Evolutionary conservation across 2,888 invertebrate species (phyloP).

Genomic region (Tupiocoris notatus): DNA sequence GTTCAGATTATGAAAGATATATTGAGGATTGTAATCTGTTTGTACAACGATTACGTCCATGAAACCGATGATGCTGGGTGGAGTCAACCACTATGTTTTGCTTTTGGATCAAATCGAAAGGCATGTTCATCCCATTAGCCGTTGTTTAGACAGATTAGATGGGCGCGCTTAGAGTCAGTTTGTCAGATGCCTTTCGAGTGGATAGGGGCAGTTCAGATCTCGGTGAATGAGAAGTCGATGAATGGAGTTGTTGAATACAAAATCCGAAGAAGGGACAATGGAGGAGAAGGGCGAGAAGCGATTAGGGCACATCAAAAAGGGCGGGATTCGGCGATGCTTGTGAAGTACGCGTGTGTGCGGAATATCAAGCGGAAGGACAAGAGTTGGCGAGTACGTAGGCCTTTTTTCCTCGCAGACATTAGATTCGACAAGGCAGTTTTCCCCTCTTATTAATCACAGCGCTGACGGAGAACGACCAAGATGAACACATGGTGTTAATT

Average conservation of each 20-base stretch:
- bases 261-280: neutral
- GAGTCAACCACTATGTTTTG: no score
- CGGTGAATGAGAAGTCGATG: conserved; percentile 1
- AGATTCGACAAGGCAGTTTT: neutral
- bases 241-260: neutral
- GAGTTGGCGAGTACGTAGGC: neutral
- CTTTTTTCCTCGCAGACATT: neutral
- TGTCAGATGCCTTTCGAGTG: no score
- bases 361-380: neutral
- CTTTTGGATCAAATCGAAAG: no score
- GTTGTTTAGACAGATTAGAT: conserved; percentile 37
- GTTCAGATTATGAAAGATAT: no score
- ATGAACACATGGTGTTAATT: conserved; percentile 36
- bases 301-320: neutral
- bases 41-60: neutral
- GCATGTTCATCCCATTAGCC: conserved; percentile 36
- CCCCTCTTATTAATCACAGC: conserved; percentile 5
- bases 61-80: neutral
- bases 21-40: neutral
- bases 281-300: conserved; percentile 14
- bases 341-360: neutral
- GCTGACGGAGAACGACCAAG: neutral
- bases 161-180: conserved; percentile 22
- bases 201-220: no score
- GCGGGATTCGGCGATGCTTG: no score